Evolutionary conservation across 2,797 vertebrate species (phyloP).

Genomic region (Enteromius trimaculatus): DNA sequence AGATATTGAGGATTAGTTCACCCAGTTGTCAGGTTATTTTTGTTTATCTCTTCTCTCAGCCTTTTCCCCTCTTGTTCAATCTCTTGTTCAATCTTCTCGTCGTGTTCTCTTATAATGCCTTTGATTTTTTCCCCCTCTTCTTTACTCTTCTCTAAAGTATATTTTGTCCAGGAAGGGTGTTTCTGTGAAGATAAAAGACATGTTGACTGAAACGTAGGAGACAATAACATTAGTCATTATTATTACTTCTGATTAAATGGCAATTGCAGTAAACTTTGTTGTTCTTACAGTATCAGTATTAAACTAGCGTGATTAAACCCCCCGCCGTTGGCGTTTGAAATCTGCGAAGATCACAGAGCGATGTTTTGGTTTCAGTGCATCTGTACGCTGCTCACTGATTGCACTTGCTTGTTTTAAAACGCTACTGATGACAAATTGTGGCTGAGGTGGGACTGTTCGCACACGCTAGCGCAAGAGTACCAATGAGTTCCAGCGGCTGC

Average conservation of each 20-base stretch:
- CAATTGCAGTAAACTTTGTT: conserved; percentile 45
- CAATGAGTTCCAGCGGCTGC: conserved; percentile 45
- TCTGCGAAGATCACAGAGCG: conserved; percentile 53
- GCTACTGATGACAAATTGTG: conserved; percentile 58
- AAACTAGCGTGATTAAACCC: conserved; percentile 51
- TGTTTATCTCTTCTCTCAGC: conserved; percentile 31
- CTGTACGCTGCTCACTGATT: conserved; percentile 59
- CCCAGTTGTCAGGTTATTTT: conserved; percentile 44
- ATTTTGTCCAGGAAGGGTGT: conserved; percentile 59
- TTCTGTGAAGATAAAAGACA: conserved; percentile 53
- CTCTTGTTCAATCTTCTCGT: conserved; percentile 2
- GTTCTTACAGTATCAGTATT: conserved; percentile 45
- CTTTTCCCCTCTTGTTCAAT: background rate
- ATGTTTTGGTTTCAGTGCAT: conserved; percentile 61
- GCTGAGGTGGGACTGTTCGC: conserved; percentile 57
- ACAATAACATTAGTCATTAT: conserved; percentile 62
- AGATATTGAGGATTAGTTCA: conserved; percentile 18
- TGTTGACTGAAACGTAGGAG: conserved; percentile 56
- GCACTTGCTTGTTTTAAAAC: conserved; percentile 58
- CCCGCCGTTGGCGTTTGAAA: conserved; percentile 41
- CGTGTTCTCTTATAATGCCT: conserved; percentile 20
- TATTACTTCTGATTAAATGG: conserved; percentile 60
- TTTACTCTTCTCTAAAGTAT: conserved; percentile 47
- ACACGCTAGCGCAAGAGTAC: conserved; percentile 52
- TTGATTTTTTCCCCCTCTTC: conserved; percentile 26